A percentile compares a stretch with the other conserved stretches of the same genome.
phyloP scores from a whole-genome alignment of 2,888 invertebrate species.

The Cybosia mesomella region DNA sequence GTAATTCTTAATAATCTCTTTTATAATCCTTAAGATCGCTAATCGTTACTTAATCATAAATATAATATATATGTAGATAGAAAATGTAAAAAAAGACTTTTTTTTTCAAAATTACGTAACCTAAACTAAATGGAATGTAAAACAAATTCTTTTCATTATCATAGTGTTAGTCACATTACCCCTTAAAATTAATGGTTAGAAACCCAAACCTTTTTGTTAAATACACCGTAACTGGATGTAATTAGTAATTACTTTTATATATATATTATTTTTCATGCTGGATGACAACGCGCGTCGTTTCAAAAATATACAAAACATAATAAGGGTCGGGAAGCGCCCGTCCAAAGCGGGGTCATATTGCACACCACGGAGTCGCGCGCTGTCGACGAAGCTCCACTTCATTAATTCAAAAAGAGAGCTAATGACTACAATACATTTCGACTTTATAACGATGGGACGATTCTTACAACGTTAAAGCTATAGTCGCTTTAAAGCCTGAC shows the following conservation, averaged over 20 bases:
- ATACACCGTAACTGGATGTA: conserved; percentile 69
- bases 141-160: conserved; percentile 60
- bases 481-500: conserved; percentile 55
- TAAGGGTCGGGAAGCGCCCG: conserved; percentile 5
- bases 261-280: conserved; percentile 38
- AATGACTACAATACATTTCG: conserved; percentile 75
- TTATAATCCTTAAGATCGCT: conserved; percentile 49
- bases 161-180: conserved; percentile 77
- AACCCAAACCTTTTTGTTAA: conserved; percentile 79
- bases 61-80: conserved; percentile 50
- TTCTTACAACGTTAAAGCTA: conserved; percentile 78
- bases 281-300: conserved; percentile 29
- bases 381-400: conserved; percentile 29
- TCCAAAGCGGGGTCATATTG: conserved; percentile 9
- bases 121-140: conserved; percentile 81
- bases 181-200: conserved; percentile 81
- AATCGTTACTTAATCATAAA: conserved; percentile 46
- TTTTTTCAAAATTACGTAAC: conserved; percentile 68
- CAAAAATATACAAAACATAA: conserved; percentile 38
- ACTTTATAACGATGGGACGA: conserved; percentile 80
- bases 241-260: conserved; percentile 42
- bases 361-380: conserved; percentile 21
- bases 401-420: conserved; percentile 66
- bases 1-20: conserved; percentile 76
- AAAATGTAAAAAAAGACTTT: conserved; percentile 55